phyloP scores from a whole-genome alignment of 2,113 vertebrate genomes.

The Festucalex cinctus region DNA sequence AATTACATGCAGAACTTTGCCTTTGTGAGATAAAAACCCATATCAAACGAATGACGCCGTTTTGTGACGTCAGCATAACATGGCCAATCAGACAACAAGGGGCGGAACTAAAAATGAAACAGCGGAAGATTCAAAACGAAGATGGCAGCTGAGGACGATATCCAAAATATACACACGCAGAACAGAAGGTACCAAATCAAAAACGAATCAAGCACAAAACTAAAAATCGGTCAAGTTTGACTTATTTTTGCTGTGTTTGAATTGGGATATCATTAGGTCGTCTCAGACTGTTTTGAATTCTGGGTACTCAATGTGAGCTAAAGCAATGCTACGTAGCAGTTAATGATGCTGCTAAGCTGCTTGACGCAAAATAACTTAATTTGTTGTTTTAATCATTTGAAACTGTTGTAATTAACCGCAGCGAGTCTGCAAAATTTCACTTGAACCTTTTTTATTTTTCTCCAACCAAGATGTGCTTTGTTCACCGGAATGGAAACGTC shows the following conservation, averaged over 20 bases:
- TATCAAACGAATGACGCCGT: background rate
- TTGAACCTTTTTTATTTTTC: background rate
- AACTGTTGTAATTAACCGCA: background rate
- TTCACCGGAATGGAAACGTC: constrained; percentile 83
- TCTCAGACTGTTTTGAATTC: background rate
- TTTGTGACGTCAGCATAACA: background rate
- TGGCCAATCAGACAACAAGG: constrained; percentile 31
- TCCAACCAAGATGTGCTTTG: constrained; percentile 76
- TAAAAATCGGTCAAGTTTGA: background rate
- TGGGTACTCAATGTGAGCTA: background rate
- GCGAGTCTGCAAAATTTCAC: background rate
- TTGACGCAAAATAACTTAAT: constrained; percentile 5
- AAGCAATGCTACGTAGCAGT: background rate
- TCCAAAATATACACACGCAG: constrained; percentile 50
- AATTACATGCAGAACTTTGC: too few species aligned
- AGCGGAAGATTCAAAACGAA: constrained; percentile 76
- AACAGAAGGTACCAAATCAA: constrained; percentile 54
- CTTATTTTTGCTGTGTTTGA: background rate
- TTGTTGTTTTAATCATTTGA: background rate
- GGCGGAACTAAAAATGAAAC: constrained; percentile 31
- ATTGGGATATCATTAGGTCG: background rate
- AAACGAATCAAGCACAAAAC: background rate
- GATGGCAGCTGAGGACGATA: constrained; percentile 64
- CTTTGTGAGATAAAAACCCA: too few species aligned
- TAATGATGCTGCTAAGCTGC: background rate